These are phyloP conservation scores for Lasioglossum villosulum DNA, from an alignment of 2,888 invertebrate genomes.

Conservation along the genomic window DNA sequence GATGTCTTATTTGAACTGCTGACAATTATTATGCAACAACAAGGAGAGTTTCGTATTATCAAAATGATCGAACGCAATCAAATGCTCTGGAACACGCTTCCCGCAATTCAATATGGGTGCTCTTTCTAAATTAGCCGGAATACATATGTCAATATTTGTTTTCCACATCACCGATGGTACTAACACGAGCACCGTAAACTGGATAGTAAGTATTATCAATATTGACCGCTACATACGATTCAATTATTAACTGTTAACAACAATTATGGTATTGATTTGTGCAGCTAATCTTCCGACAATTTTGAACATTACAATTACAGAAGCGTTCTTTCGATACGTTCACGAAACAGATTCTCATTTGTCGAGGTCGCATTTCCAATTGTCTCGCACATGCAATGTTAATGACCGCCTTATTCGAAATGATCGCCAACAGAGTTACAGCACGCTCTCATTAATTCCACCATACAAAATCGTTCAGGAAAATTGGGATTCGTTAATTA, in stretches of 20 bases:
- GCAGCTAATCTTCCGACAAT: neutral
- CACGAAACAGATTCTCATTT: neutral
- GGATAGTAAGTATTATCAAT: neutral
- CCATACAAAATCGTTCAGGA: neutral
- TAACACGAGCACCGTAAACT: neutral
- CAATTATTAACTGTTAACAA: neutral
- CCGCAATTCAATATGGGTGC: constrained; percentile 4
- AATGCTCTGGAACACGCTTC: neutral
- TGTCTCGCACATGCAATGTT: neutral
- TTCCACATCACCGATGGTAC: neutral
- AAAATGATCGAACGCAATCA: neutral
- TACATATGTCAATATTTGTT: constrained; percentile 27
- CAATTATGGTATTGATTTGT: neutral
- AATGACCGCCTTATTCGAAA: neutral
- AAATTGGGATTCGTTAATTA: neutral
- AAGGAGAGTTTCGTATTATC: neutral
- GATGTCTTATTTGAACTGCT: neutral
- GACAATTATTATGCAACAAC: neutral
- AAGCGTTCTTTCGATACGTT: neutral
- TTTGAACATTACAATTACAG: neutral
- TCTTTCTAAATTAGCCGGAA: constrained; percentile 10
- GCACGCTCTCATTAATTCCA: neutral
- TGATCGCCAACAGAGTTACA: neutral
- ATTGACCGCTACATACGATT: neutral
- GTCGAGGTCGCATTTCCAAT: neutral